These are phyloP conservation scores for Coregonus sp. DNA, from an alignment of 2,797 vertebrate genomes.

Conservation along the genomic window DNA sequence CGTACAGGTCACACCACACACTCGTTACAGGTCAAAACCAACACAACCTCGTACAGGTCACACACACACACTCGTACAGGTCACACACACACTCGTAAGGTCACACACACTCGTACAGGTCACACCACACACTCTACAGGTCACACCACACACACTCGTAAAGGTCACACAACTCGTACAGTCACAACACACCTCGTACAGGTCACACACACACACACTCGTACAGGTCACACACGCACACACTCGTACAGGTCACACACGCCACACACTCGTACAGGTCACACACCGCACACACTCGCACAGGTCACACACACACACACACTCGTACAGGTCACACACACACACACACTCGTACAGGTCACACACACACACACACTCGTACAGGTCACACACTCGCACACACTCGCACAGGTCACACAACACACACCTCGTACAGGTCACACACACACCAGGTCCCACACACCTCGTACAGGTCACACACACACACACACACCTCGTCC, in stretches of 20 bases:
- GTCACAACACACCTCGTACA: neutral
- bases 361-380: neutral
- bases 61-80: neutral
- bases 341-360: neutral
- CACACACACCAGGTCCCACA: neutral
- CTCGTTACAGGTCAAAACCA: no score
- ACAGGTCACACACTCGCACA: neutral
- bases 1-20: neutral
- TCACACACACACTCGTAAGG: neutral
- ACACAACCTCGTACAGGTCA: no score
- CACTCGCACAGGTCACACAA: neutral
- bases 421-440: no score
- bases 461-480: no score
- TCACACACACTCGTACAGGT: neutral
- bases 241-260: no score
- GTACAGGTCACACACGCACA: neutral
- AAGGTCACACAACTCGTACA: neutral
- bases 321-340: neutral
- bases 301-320: conserved; percentile 6
- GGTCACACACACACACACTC: neutral
- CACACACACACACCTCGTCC: no score
- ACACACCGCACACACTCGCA: conserved; percentile 3
- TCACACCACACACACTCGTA: neutral
- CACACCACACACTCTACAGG: neutral
- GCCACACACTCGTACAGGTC: neutral